These are phyloP conservation scores for Noturus placidus DNA, from an alignment of 2,113 vertebrate species.

Conservation along the genomic window DNA sequence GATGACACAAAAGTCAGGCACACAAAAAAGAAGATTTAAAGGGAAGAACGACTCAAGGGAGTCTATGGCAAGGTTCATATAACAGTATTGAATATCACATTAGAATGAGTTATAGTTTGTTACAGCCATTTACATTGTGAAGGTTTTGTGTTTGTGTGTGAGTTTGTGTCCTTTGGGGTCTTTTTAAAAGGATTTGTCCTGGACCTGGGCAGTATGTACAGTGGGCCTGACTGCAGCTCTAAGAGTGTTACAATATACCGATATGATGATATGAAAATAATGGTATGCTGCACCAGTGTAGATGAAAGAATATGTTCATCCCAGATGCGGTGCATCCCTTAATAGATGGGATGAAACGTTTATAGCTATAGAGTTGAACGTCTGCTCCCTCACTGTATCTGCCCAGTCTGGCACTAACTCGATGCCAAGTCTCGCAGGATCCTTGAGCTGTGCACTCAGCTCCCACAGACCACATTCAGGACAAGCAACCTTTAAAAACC, in stretches of 20 bases:
- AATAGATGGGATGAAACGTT: background rate
- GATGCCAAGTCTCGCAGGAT: conserved; percentile 17
- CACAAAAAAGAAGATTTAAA: background rate
- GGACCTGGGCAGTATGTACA: background rate
- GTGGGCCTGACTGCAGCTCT: background rate
- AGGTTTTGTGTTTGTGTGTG: background rate
- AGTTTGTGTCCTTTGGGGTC: background rate
- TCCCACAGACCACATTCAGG: conserved; percentile 1
- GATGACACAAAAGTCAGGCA: background rate
- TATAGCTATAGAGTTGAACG: background rate
- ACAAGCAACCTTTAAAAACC: conserved; percentile 31
- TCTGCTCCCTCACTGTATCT: background rate
- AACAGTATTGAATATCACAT: background rate
- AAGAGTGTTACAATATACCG: background rate
- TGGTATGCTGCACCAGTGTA: background rate
- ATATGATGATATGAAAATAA: background rate
- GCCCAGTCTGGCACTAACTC: conserved; percentile 19
- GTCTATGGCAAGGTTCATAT: background rate
- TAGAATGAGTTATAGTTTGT: background rate
- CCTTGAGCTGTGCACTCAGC: conserved; percentile 14
- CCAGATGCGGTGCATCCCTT: background rate
- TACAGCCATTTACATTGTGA: background rate
- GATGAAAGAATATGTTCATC: background rate
- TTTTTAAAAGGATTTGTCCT: background rate
- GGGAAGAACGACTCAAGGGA: background rate